Evolutionary conservation across 2,113 vertebrate species (phyloP).

Genomic region (Ursus arctos): DNA sequence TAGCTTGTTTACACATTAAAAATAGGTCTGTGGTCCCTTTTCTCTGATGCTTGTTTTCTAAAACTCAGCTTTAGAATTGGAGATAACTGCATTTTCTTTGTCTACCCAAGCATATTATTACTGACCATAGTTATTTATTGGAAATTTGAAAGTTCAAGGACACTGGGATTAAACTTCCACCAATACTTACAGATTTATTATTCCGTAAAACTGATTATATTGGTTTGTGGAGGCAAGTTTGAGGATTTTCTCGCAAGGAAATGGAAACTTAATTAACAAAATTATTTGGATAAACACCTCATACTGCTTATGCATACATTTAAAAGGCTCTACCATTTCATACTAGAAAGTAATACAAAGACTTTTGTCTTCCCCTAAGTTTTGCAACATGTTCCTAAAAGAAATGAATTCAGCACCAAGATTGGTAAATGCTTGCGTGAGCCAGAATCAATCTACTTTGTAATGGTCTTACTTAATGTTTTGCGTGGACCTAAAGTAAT

Average conservation of each 20-base stretch:
- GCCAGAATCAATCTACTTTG: neutral
- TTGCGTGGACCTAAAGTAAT: neutral
- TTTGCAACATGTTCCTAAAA: neutral
- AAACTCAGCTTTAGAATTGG: slow-evolving; percentile 1
- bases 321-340: neutral
- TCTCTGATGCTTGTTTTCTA: neutral
- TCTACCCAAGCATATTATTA: neutral
- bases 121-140: neutral
- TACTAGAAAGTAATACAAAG: neutral
- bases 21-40: neutral
- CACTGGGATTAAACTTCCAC: slow-evolving; percentile 75
- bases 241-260: slow-evolving; percentile 68
- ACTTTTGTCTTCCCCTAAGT: neutral
- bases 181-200: slow-evolving; percentile 81
- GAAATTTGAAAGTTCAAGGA: slow-evolving; percentile 83
- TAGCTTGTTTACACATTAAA: neutral
- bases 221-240: slow-evolving; percentile 54
- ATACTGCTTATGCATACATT: neutral
- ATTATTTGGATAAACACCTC: slow-evolving; percentile 55
- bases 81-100: neutral
- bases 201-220: slow-evolving; percentile 77
- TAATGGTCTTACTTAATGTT: neutral
- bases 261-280: slow-evolving; percentile 64
- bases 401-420: neutral
- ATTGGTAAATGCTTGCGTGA: neutral